Conservation (phyloP, 2,113 vertebrate species). For the Oreochromis niloticus region DNA sequence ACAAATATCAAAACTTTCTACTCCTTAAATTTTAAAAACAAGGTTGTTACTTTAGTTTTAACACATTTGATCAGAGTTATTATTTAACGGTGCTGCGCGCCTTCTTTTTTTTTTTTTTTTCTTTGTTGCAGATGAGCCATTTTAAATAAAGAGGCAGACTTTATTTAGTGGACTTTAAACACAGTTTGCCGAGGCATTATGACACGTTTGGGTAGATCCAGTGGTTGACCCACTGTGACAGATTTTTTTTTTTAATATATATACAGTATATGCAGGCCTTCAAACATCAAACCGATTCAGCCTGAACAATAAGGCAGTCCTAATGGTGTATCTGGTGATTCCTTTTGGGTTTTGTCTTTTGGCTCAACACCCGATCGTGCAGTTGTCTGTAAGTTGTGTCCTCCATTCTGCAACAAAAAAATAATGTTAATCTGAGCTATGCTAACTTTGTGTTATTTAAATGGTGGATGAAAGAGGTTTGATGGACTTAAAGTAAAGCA, state of each 20-base stretch:
- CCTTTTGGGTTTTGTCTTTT: neutral
- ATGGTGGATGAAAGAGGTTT: accelerated
- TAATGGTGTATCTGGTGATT: neutral
- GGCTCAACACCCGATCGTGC: neutral
- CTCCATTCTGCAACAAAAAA: neutral
- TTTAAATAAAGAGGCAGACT: neutral
- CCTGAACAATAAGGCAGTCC: neutral
- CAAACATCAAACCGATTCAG: neutral
- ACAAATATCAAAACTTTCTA: neutral
- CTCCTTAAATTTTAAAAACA: neutral
- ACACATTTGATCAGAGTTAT: neutral
- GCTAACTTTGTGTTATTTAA: neutral
- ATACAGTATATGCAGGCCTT: neutral
- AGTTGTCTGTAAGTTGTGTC: neutral
- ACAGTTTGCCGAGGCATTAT: neutral
- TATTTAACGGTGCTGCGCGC: neutral
- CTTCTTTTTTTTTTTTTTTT: accelerated
- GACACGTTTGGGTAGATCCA: neutral
- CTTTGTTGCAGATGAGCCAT: neutral
- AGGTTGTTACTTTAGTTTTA: neutral
- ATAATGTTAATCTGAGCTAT: neutral
- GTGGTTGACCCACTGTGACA: accelerated
- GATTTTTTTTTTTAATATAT: neutral
- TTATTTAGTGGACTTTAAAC: neutral
- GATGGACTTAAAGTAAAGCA: neutral